These are phyloP conservation scores for Eledone cirrhosa DNA, from an alignment of 2,888 invertebrate genomes.

Conservation along the genomic window DNA sequence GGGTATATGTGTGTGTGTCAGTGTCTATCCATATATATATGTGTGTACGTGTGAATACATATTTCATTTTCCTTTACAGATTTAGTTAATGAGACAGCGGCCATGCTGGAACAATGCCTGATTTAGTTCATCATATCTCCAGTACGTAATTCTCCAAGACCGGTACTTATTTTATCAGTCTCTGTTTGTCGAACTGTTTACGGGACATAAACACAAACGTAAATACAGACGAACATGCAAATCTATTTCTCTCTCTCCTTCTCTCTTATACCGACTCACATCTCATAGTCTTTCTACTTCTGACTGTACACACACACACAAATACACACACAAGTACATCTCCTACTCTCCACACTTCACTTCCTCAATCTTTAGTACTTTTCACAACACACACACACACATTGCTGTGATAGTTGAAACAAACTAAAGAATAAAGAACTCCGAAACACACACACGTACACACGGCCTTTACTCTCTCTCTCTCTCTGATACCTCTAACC, in stretches of 20 bases:
- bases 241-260: neutral
- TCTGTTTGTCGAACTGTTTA: no score
- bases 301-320: neutral
- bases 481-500: neutral
- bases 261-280: neutral
- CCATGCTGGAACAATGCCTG: no score
- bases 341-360: neutral
- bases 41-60: no score
- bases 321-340: no score
- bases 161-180: no score
- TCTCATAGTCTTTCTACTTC: neutral
- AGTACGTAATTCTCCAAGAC: no score
- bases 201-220: no score
- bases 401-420: no score
- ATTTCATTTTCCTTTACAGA: no score
- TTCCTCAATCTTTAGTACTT: neutral
- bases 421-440: neutral
- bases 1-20: neutral
- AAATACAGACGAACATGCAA: neutral
- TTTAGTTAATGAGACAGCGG: no score
- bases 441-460: neutral
- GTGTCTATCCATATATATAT: no score
- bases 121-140: no score
- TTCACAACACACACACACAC: neutral
- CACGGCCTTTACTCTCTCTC: neutral